Evolutionary conservation across 1,140 invertebrate genomes (phyloP), one percentile per base, ranked within the genome.

Genomic region (Philotrypesis tridentata): DNA sequence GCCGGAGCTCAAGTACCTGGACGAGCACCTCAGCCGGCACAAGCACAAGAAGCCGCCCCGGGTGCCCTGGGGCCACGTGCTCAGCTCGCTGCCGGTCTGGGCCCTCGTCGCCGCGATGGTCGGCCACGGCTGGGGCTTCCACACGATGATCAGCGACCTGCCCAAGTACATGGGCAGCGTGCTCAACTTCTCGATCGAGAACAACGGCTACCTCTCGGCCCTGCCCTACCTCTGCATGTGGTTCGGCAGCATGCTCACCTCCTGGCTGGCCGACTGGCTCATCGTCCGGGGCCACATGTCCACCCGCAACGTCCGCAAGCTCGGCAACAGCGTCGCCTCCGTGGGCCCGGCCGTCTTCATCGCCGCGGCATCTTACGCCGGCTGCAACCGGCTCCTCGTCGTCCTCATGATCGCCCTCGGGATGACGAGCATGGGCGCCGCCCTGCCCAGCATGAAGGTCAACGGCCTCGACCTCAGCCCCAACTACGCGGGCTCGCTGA

Each of bases 121-220:
- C 86, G 96, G 96, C n/a, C 96, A 98, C 91, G 97, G 98, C 90
- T 99, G 97, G 97, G 97, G 96, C 37, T 97, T 98, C 89, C 98
- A 98, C 88, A 98, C 97, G 3, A 96, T 98, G 93, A 94, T 98
- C 0, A 98, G 96, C 6, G 96, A 97, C 89, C 91, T 99, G 27
- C 98, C 98, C 2, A 97, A 96, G 93, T 99, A 98, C 91, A 96
- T 99, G 95, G 95, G 95, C 82, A 95, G 96, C 88, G 95, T 98
- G 3, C 91, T 98, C 9, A 94, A 96, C 87, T 98, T 97, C 89
- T 94, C 96, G 83, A 96, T 98, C 63, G 94, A 93, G 85, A 90
- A 94, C 85, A 95, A 95, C 83, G 95, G 95, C 7, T 89, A 94
- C 1, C 92, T 95, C 23, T 95, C 95, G 1, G 93, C 95, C 0